Percentiles rank a stretch among this genome's conserved stretches.
phyloP scores from a whole-genome alignment of 1,140 invertebrate genomes.

The Andricus grossulariae region DNA sequence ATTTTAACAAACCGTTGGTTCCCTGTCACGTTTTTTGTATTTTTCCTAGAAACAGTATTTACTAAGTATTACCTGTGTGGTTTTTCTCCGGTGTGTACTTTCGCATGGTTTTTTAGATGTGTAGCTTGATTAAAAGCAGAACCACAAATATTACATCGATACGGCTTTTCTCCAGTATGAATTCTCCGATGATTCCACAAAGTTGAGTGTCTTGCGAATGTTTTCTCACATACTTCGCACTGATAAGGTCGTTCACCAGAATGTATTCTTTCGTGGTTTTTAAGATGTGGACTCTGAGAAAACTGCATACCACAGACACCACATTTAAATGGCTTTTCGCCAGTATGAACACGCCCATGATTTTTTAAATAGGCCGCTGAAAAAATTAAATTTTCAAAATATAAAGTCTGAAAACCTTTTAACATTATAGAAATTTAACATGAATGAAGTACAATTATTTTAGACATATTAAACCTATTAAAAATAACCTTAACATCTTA shows the following conservation, averaged over 20 bases:
- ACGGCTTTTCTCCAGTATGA: constrained; percentile 95
- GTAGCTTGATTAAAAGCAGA: constrained; percentile 91
- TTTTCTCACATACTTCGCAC: constrained; percentile 94
- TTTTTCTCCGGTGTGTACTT: constrained; percentile 84
- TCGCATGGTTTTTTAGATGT: constrained; percentile 91
- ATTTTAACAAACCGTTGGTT: too few relatives aligned
- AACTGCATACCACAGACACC: constrained; percentile 92
- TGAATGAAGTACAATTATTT: too few relatives aligned
- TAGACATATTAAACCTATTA: too few relatives aligned
- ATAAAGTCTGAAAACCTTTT: too few relatives aligned
- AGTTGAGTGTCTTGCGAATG: constrained; percentile 90
- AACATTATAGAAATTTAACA: too few relatives aligned
- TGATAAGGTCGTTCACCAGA: constrained; percentile 93
- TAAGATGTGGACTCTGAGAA: constrained; percentile 91
- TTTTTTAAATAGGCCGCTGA: constrained; percentile 92
- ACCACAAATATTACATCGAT: constrained; percentile 88
- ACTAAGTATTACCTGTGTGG: constrained; percentile 68
- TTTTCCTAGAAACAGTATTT: background rate
- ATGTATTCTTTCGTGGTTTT: constrained; percentile 94
- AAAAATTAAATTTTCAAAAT: constrained; percentile 34
- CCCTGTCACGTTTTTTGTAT: too few relatives aligned
- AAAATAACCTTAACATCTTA: too few relatives aligned
- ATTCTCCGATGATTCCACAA: constrained; percentile 95
- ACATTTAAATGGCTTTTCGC: constrained; percentile 92
- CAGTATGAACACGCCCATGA: constrained; percentile 89